Evolutionary conservation across 1,140 invertebrate genomes (phyloP).

Genomic region (Psilanteris sp.): DNA sequence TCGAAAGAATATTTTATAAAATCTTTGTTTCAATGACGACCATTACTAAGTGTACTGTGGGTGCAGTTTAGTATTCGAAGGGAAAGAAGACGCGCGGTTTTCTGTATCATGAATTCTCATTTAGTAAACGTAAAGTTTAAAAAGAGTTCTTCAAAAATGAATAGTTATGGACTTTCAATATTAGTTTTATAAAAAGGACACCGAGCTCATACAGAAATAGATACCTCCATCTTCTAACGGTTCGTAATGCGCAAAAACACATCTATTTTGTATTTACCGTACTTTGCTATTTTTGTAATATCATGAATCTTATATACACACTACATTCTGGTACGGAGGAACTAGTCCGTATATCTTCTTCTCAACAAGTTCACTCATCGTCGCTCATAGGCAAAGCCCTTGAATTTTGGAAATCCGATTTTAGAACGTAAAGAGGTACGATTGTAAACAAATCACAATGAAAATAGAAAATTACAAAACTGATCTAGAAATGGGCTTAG

Average conservation of each 20-base stretch:
- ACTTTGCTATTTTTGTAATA: conserved; percentile 67
- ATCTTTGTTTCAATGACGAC: conserved; percentile 32
- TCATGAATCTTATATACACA: conserved; percentile 73
- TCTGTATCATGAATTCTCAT: conserved; percentile 21
- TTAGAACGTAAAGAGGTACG: neutral
- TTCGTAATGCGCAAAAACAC: conserved; percentile 44
- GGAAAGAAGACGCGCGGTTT: conserved; percentile 59
- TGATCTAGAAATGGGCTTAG: conserved; percentile 13
- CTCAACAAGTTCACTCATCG: conserved; percentile 63
- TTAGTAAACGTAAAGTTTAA: conserved; percentile 24
- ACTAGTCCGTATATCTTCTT: conserved; percentile 71
- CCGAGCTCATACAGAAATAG: conserved; percentile 27
- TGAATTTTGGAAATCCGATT: conserved; percentile 14
- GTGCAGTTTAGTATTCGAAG: conserved; percentile 66
- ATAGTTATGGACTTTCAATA: conserved; percentile 45
- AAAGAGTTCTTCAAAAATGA: conserved; percentile 33
- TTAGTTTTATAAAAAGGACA: conserved; percentile 33
- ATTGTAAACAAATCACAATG: no score
- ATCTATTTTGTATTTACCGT: conserved; percentile 53
- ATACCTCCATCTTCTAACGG: conserved; percentile 26
- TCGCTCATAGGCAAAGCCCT: conserved; percentile 15
- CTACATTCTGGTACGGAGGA: conserved; percentile 73
- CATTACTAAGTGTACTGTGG: conserved; percentile 50
- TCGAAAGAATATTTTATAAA: conserved; percentile 44
- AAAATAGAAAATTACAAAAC: no score